A percentile compares a stretch with the other conserved stretches of the same genome.
phyloP scores from a whole-genome alignment of 2,888 invertebrate species.

The Conistra vaccinii region DNA sequence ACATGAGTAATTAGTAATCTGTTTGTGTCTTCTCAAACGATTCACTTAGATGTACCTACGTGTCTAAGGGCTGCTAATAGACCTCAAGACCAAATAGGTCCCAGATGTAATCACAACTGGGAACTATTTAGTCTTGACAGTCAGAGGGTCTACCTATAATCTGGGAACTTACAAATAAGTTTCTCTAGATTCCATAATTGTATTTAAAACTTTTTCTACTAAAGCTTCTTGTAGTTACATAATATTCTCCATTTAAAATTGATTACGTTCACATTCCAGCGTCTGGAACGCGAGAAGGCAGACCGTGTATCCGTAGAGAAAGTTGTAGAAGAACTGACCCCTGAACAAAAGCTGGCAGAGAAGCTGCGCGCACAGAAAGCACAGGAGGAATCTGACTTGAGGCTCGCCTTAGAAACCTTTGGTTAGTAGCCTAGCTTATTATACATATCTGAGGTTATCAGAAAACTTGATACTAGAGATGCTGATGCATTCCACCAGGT shows the following conservation, averaged over 20 bases:
- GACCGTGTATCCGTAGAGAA: constrained; percentile 91
- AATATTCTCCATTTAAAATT: background rate
- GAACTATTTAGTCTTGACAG: background rate
- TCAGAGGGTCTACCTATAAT: background rate
- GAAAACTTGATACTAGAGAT: too few relatives aligned
- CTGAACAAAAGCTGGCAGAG: constrained; percentile 94
- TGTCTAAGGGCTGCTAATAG: background rate
- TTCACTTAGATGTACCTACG: background rate
- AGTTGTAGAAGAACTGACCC: constrained; percentile 91
- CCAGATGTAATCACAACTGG: background rate
- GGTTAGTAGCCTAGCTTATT: constrained; percentile 82
- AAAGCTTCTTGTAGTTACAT: background rate
- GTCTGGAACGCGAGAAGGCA: constrained; percentile 91
- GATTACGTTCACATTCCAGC: constrained; percentile 81
- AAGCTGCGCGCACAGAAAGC: constrained; percentile 95
- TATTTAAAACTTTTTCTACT: background rate
- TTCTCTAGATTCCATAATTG: background rate
- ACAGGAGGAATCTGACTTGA: constrained; percentile 96
- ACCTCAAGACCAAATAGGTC: background rate
- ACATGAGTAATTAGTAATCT: background rate
- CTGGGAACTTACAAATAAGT: background rate
- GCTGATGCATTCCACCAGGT: too few relatives aligned
- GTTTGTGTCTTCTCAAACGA: background rate
- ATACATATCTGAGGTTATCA: too few relatives aligned
- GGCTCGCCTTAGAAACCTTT: constrained; percentile 96